These are phyloP conservation scores for Mus pahari DNA, from an alignment of 2,113 vertebrate genomes.

Conservation along the genomic window DNA sequence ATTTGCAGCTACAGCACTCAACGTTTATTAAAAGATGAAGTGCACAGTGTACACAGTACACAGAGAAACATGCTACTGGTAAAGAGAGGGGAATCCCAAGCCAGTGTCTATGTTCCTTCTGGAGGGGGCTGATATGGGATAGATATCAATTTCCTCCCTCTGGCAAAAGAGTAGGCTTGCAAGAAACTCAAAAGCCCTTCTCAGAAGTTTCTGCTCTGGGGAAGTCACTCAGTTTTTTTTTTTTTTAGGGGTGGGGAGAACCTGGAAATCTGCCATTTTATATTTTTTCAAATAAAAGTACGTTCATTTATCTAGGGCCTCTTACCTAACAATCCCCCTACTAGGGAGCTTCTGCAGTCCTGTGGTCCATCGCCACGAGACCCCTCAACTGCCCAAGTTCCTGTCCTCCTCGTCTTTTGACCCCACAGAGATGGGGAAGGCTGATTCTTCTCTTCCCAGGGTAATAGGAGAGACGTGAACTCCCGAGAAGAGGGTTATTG, in stretches of 20 bases:
- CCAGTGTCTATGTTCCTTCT: no score
- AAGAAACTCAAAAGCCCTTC: neutral
- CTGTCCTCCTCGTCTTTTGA: neutral
- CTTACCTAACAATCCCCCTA: neutral
- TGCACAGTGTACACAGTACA: no score
- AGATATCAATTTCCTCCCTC: neutral
- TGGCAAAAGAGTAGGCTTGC: neutral
- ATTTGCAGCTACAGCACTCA: neutral
- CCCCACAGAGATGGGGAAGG: neutral
- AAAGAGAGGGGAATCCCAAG: neutral
- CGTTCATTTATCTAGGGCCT: neutral
- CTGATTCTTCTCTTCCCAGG: neutral
- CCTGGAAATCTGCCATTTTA: neutral
- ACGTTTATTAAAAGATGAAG: neutral
- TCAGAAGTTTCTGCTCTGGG: neutral
- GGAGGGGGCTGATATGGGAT: neutral
- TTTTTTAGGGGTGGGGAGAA: neutral
- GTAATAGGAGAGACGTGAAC: neutral
- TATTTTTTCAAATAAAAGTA: neutral
- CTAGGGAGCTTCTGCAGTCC: neutral
- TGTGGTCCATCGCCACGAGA: neutral
- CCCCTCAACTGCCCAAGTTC: neutral
- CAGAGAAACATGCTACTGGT: neutral
- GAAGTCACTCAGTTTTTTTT: neutral
- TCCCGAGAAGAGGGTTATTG: neutral